phyloP scores from a whole-genome alignment of 2,888 invertebrate species.

The Microctonus aethiopoides region DNA sequence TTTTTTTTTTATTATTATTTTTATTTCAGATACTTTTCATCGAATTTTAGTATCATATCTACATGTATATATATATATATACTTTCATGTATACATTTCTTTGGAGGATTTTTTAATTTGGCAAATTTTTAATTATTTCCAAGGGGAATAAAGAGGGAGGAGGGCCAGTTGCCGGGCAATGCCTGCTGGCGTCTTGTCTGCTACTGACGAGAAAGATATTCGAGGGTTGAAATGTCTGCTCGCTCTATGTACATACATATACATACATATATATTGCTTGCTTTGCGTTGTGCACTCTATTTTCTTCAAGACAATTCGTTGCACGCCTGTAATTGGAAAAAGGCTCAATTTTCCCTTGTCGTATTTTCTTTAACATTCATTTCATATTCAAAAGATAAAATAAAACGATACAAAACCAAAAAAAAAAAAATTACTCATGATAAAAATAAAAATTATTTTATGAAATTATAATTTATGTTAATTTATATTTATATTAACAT shows the following conservation, averaged over 20 bases:
- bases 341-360: constrained; percentile 9
- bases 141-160: background rate
- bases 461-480: too few relatives aligned
- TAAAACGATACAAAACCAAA: constrained; percentile 27
- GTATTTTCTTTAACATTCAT: constrained; percentile 1
- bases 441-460: too few relatives aligned
- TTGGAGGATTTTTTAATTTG: constrained; percentile 57
- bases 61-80: background rate
- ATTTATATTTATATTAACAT: too few relatives aligned
- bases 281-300: constrained; percentile 13
- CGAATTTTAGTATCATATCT: background rate
- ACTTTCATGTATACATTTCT: too few relatives aligned
- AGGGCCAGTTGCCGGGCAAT: background rate
- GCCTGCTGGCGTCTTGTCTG: constrained; percentile 26
- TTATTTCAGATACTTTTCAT: background rate
- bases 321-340: constrained; percentile 36
- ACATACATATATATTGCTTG: too few relatives aligned
- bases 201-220: constrained; percentile 17
- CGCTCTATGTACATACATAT: background rate
- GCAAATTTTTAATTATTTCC: constrained; percentile 55
- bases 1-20: too few relatives aligned
- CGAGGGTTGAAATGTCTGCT: constrained; percentile 20
- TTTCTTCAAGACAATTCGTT: constrained; percentile 27
- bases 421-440: constrained; percentile 25
- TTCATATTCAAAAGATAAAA: constrained; percentile 11